Conservation (phyloP, 2,888 invertebrate genomes). For the Anoplius nigerrimus region DNA sequence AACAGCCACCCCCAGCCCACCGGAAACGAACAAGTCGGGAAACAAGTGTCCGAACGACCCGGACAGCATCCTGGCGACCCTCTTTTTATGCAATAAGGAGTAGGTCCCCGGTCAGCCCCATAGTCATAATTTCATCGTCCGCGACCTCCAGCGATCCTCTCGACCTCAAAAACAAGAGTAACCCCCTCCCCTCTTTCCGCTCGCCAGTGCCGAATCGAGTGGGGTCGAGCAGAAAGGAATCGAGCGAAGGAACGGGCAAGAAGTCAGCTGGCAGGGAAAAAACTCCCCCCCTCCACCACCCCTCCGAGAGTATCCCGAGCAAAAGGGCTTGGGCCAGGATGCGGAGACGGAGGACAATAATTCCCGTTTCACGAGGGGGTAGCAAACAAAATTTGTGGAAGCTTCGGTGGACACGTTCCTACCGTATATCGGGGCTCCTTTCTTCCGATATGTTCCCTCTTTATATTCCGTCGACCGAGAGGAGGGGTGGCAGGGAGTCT, state of each 20-base stretch:
- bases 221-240: no score
- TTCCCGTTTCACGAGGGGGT: conserved; percentile 12
- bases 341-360: conserved; percentile 4
- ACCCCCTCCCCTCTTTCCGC: no score
- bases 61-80: background rate
- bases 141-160: conserved; percentile 1
- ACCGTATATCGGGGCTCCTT: background rate
- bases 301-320: background rate
- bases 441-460: conserved; percentile 1
- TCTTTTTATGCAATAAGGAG: background rate
- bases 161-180: background rate
- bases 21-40: no score
- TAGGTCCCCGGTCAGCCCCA: background rate
- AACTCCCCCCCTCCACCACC: background rate
- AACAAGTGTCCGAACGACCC: no score
- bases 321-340: conserved; percentile 8
- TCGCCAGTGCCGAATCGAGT: no score
- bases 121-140: background rate
- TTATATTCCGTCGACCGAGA: background rate
- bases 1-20: no score
- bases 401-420: conserved; percentile 5
- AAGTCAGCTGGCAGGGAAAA: background rate
- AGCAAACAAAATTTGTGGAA: conserved; percentile 19
- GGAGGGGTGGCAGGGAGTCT: background rate
- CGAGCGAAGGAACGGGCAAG: no score